Conservation (phyloP, 2,113 vertebrate genomes). For the pig (Sus scrofa) region DNA sequence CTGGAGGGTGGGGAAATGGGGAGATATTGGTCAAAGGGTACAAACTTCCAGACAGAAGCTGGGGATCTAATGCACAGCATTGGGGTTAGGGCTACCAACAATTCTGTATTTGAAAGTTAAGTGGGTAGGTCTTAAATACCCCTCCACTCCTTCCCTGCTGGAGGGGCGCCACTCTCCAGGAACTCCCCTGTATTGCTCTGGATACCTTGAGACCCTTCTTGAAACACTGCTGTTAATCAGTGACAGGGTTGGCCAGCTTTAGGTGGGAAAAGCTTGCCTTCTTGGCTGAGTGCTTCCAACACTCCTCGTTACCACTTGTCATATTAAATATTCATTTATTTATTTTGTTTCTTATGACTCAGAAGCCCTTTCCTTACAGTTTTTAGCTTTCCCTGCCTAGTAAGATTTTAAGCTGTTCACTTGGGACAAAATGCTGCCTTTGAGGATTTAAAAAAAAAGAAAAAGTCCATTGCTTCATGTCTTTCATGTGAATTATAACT, state of each 20-base stretch:
- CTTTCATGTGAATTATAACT: conserved; percentile 41
- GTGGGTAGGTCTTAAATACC: not conserved
- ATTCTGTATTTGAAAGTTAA: not conserved
- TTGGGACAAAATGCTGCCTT: not conserved
- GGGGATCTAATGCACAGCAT: not conserved
- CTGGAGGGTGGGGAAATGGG: not conserved
- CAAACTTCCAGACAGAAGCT: not conserved
- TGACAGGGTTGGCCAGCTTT: not conserved
- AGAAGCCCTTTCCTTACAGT: not conserved
- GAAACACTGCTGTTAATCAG: accelerated
- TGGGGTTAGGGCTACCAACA: not conserved
- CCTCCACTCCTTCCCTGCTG: not conserved
- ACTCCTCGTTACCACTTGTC: not conserved
- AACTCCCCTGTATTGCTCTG: not conserved
- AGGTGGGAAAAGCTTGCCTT: not conserved
- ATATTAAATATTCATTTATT: not conserved
- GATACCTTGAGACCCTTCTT: not conserved
- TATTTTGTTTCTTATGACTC: conserved; percentile 16
- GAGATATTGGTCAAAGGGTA: not conserved
- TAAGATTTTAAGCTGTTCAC: not conserved
- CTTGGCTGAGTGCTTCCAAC: not conserved
- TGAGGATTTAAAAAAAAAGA: not conserved
- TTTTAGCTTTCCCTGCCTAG: not conserved
- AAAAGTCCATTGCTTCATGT: not conserved
- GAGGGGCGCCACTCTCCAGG: not conserved